Evolutionary conservation across 2,113 vertebrate genomes (phyloP).

Genomic region (Lepidothrix coronata): DNA sequence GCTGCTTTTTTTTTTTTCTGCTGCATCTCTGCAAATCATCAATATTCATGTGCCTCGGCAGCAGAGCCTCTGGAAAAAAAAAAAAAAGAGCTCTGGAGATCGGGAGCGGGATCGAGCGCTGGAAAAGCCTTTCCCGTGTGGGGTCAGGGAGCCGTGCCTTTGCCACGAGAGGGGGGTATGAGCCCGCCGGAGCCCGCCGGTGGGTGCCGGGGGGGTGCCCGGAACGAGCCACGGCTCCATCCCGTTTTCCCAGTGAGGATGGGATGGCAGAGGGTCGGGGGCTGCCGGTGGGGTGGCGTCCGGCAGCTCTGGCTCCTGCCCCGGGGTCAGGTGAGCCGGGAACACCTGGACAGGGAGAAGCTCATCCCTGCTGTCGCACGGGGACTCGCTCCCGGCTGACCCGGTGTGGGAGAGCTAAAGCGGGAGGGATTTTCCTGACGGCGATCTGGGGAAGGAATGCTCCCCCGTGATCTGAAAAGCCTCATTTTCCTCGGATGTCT

Average conservation of each 20-base stretch:
- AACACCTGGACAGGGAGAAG: not conserved
- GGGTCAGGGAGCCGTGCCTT: not conserved
- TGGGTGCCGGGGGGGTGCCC: not conserved
- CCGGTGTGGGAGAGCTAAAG: not conserved
- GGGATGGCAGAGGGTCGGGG: not conserved
- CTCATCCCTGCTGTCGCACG: not conserved
- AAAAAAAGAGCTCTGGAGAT: not conserved
- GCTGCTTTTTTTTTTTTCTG: not conserved
- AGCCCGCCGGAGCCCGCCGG: not conserved
- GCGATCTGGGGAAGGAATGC: not conserved
- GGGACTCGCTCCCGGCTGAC: not conserved
- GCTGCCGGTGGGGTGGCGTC: not conserved
- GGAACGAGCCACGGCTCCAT: not conserved
- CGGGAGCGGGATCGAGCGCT: fast-evolving
- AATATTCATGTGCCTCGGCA: not conserved
- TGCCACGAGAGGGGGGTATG: slow-evolving; percentile 45
- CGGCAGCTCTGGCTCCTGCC: not conserved
- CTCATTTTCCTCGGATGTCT: fast-evolving
- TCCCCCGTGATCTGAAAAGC: not conserved
- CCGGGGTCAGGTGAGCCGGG: not conserved
- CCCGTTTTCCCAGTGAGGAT: not conserved
- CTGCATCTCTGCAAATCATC: slow-evolving; percentile 3
- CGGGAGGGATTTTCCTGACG: not conserved
- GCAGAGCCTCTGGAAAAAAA: not conserved
- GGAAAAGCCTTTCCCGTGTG: fast-evolving